A percentile compares a stretch with the other conserved stretches of the same genome.
phyloP scores from a whole-genome alignment of 2,888 invertebrate genomes.

The Eristalis pertinax region DNA sequence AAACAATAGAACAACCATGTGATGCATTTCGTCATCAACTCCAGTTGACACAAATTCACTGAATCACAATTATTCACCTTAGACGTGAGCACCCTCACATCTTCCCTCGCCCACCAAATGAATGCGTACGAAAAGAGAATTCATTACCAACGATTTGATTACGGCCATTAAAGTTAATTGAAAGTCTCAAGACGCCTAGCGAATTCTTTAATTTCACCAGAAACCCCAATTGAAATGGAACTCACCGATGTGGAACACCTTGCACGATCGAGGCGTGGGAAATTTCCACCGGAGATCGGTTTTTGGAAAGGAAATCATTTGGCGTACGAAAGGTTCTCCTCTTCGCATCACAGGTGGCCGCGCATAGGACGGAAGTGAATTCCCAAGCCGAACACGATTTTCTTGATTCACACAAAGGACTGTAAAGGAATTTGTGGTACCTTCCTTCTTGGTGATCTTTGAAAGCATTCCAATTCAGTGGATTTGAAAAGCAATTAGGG shows the following conservation, averaged over 20 bases:
- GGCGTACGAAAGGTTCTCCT: neutral
- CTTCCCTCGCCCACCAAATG: neutral
- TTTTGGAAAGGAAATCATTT: slow-evolving; percentile 3
- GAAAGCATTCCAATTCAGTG: slow-evolving; percentile 2
- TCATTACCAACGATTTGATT: slow-evolving; percentile 27
- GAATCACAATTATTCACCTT: neutral
- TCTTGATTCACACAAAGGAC: slow-evolving; percentile 42
- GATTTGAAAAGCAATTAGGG: slow-evolving; percentile 38
- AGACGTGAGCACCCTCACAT: neutral
- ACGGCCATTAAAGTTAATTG: slow-evolving; percentile 33
- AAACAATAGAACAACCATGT: neutral
- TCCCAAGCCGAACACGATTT: slow-evolving; percentile 8
- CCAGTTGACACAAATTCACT: neutral
- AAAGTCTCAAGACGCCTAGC: slow-evolving; percentile 9
- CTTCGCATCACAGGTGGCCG: slow-evolving; percentile 13
- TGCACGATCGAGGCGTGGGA: slow-evolving; percentile 41
- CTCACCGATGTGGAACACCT: slow-evolving; percentile 35
- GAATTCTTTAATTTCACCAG: slow-evolving; percentile 1
- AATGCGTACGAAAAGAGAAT: neutral
- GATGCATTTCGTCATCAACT: neutral
- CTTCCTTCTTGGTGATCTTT: neutral
- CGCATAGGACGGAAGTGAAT: slow-evolving; percentile 19
- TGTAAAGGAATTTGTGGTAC: slow-evolving; percentile 14
- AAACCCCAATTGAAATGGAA: slow-evolving; percentile 15
- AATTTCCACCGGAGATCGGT: slow-evolving; percentile 5